Percentiles rank a stretch among this genome's conserved stretches.
Evolutionary conservation across 2,113 vertebrate species (phyloP).

Genomic region (Tautogolabrus adspersus): DNA sequence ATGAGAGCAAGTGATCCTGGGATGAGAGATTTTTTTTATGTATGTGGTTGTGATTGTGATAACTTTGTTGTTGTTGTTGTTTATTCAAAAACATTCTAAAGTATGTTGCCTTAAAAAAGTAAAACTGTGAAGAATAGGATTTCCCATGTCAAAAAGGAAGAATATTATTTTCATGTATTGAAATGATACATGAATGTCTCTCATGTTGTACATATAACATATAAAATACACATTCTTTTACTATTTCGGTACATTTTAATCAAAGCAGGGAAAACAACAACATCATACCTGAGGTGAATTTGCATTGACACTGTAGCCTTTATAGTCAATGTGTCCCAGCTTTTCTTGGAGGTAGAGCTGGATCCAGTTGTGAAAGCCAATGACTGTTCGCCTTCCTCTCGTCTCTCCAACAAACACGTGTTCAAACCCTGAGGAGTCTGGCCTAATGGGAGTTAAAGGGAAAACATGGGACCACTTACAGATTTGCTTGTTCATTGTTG

Average conservation of each 20-base stretch:
- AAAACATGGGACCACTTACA: background rate
- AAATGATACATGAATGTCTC: too few relatives aligned
- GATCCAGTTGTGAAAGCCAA: conserved; percentile 89
- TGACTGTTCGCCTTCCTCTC: conserved; percentile 81
- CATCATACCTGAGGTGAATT: conserved; percentile 77
- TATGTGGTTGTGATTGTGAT: background rate
- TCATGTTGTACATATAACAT: too few relatives aligned
- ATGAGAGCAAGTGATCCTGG: background rate
- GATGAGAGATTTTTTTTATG: background rate
- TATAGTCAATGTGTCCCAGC: conserved; percentile 86
- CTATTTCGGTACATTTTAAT: background rate
- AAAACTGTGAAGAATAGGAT: background rate
- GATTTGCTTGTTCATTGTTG: background rate
- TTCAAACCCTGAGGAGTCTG: conserved; percentile 87
- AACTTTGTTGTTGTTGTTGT: background rate
- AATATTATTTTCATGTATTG: too few relatives aligned
- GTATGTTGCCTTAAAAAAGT: too few relatives aligned
- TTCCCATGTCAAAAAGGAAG: too few relatives aligned
- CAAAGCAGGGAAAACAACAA: background rate
- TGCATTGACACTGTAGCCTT: conserved; percentile 82
- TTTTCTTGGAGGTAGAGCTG: conserved; percentile 88
- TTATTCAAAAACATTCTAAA: background rate
- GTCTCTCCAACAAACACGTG: conserved; percentile 89
- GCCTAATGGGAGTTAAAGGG: conserved; percentile 63
- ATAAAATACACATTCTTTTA: background rate